These are phyloP conservation scores for Himantopus leucocephalus DNA, from an alignment of 2,113 vertebrate species.

Conservation along the genomic window DNA sequence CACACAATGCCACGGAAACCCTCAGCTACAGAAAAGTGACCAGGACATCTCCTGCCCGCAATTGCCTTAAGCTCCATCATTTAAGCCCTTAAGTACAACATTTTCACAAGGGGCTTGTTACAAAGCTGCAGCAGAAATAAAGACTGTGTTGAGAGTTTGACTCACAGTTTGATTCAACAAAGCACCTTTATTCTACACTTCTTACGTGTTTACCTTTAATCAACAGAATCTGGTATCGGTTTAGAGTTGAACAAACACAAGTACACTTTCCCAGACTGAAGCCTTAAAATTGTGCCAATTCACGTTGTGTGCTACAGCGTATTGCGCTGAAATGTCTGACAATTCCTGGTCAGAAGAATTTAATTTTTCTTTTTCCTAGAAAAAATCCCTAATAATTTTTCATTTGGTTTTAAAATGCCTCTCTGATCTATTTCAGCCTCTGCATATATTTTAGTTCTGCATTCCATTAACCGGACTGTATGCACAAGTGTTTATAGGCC, in stretches of 20 bases:
- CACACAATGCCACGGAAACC: accelerated
- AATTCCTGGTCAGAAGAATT: not conserved
- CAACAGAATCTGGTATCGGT: not conserved
- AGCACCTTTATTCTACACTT: not conserved
- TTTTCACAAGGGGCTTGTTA: not conserved
- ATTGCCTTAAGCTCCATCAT: not conserved
- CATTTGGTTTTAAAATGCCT: not conserved
- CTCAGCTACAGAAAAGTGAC: not conserved
- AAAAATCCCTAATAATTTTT: not conserved
- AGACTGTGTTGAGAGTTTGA: not conserved
- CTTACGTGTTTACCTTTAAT: not conserved
- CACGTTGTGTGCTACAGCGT: not conserved
- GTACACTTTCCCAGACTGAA: not conserved
- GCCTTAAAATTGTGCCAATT: not conserved
- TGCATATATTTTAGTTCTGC: not conserved
- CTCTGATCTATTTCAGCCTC: not conserved
- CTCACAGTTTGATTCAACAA: not conserved
- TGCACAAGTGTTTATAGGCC: not conserved
- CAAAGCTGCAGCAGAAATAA: not conserved
- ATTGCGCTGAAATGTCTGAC: not conserved
- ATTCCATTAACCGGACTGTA: not conserved
- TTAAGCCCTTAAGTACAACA: not conserved
- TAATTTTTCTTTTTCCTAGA: not conserved
- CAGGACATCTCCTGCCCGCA: not conserved
- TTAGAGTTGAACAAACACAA: not conserved